Base-by-base conservation (phyloP, 1,140 invertebrate species). In the Pomacea maculata region DNA sequence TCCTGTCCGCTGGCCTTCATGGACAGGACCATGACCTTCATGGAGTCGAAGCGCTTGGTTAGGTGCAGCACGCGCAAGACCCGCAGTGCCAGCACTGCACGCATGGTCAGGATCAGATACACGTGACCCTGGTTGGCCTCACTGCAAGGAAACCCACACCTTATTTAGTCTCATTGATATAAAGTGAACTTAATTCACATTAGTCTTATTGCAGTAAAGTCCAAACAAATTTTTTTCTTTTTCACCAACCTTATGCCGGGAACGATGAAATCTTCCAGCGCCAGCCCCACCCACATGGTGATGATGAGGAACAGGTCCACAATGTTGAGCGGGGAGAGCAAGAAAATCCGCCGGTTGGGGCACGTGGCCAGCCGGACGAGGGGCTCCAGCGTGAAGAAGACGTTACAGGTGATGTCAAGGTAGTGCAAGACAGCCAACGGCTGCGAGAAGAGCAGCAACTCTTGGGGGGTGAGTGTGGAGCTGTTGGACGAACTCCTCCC, bases 51-150 rank as follows among this genome's bases (percentile, higher is more conserved):
- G n/a, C 78, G 63, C 61, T 75, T 82, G 29, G 78, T 78, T 14
- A 82, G 78, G 78, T 82, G 81, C 9, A 82, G 74, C 17, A 82
- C 74, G n/a, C 81, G 78, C 25, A 82, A 63, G 14, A 82, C 74
- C 12, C 81, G 64, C 64, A 82, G 68, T 21, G 72, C 78, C 21
- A 82, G 76, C 54, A 77, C 72, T 8, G 78, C 73, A 1, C 81
- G 34, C 57, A 81, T 65, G 67, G 52, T 71, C 21, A 78, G 77
- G 25, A 78, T 34, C n/a, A 78, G 65, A 65, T 78, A 78, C 65
- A 78, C 77, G 77, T 78, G 77, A 14, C 77, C 67, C 19, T 71
- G 65, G n/a, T 52, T 70, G 7, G 67, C 77, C 77, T 78, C 65
- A 1, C 45, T 64, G 57, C 57, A 61, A 11, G 57, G 11, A 61